phyloP scores from a whole-genome alignment of 2,113 vertebrate genomes.

The Sarotherodon lohbergeri region DNA sequence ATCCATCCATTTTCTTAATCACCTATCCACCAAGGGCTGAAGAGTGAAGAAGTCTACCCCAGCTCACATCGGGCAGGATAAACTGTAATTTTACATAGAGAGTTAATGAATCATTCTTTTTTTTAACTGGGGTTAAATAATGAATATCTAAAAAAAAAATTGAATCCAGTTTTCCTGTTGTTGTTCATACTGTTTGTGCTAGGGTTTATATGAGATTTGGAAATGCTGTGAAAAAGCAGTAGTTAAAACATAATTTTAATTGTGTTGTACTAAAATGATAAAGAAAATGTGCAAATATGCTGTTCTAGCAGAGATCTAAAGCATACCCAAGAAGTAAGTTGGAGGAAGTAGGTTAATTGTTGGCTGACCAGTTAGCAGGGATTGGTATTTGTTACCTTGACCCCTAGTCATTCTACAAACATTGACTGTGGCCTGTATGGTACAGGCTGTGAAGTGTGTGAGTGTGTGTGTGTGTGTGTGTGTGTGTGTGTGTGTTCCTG shows the following conservation, averaged over 20 bases:
- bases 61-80: not conserved
- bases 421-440: not conserved
- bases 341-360: slow-evolving; percentile 25
- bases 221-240: not conserved
- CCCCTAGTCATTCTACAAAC: slow-evolving; percentile 60
- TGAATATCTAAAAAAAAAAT: not conserved
- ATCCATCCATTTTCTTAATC: not conserved
- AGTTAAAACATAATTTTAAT: not conserved
- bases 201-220: not conserved
- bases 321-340: not conserved
- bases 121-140: not conserved
- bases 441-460: not conserved
- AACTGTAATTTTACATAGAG: not conserved
- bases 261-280: not conserved
- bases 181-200: not conserved
- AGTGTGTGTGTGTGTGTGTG: not conserved
- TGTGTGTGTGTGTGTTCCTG: not conserved
- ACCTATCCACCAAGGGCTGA: not conserved
- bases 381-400: slow-evolving; percentile 69
- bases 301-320: not conserved
- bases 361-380: slow-evolving; percentile 25
- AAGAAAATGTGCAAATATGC: not conserved
- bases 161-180: not conserved
- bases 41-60: not conserved
- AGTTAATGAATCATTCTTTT: not conserved